These are phyloP conservation scores for Bothrops jararaca DNA, from an alignment of 2,113 vertebrate genomes.

Conservation along the genomic window DNA sequence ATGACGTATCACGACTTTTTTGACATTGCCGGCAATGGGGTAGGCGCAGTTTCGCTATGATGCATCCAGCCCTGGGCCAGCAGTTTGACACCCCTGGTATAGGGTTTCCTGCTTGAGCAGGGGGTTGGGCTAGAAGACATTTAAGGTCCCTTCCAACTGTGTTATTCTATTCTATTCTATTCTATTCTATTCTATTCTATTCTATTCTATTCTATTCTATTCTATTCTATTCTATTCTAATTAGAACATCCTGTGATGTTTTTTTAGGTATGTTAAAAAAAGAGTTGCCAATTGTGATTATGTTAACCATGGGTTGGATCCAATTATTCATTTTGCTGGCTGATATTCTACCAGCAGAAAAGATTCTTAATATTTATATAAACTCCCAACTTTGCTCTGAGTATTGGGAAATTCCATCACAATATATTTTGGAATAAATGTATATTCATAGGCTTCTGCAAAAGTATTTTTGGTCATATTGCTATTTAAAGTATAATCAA, in stretches of 20 bases:
- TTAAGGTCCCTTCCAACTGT: too few species aligned
- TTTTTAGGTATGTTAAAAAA: not conserved
- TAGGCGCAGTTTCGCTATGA: too few species aligned
- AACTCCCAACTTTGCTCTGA: not conserved
- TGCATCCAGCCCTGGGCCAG: too few species aligned
- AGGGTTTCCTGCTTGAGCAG: too few species aligned
- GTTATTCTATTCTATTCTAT: too few species aligned
- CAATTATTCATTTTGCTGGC: not conserved
- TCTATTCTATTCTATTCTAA: too few species aligned
- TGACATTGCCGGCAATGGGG: too few species aligned
- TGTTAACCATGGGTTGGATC: not conserved
- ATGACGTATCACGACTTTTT: too few species aligned
- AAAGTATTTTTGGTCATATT: not conserved
- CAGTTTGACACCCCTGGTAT: too few species aligned
- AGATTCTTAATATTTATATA: not conserved
- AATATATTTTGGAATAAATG: not conserved
- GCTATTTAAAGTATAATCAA: not conserved
- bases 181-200: too few species aligned
- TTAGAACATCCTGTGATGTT: not conserved
- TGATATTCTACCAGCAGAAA: not conserved
- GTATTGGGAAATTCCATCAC: not conserved
- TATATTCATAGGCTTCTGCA: not conserved
- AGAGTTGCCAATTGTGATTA: not conserved
- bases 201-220: too few species aligned
- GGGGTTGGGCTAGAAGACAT: too few species aligned